Percentiles rank a stretch among this genome's conserved stretches.
Evolutionary conservation across 2,888 invertebrate genomes (phyloP).

Genomic region (Stramonita haemastoma): DNA sequence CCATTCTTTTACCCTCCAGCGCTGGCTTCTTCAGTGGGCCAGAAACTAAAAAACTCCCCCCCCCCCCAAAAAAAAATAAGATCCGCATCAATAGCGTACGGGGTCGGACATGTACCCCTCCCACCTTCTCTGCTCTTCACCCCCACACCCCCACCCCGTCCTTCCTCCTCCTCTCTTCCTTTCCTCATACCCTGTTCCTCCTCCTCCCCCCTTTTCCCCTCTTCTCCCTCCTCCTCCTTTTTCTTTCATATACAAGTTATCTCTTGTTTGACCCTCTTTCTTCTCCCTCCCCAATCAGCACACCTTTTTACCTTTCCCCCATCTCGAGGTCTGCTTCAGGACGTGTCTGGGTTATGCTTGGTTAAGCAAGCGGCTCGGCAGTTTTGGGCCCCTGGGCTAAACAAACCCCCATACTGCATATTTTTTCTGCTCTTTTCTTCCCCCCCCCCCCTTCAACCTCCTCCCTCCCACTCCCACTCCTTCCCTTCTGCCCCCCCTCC

Average conservation of each 20-base stretch:
- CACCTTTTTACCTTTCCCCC: neutral
- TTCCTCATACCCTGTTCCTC: neutral
- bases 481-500: too few species aligned
- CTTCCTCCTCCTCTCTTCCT: neutral
- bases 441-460: slow-evolving; percentile 13
- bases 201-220: neutral
- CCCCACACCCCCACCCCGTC: neutral
- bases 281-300: too few species aligned
- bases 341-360: slow-evolving; percentile 10
- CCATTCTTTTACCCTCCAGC: too few species aligned
- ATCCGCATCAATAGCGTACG: too few species aligned
- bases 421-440: too few species aligned
- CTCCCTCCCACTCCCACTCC: too few species aligned
- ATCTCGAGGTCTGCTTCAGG: neutral
- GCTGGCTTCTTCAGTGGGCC: too few species aligned
- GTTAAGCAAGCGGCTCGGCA: neutral
- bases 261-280: too few species aligned
- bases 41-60: too few species aligned
- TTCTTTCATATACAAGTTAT: too few species aligned
- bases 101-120: neutral
- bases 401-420: neutral
- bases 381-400: neutral
- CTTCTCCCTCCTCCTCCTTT: neutral
- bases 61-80: too few species aligned
- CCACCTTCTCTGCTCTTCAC: neutral